Evolutionary conservation across 1,140 invertebrate species (phyloP).

Genomic region (Paraescarpia echinospica): DNA sequence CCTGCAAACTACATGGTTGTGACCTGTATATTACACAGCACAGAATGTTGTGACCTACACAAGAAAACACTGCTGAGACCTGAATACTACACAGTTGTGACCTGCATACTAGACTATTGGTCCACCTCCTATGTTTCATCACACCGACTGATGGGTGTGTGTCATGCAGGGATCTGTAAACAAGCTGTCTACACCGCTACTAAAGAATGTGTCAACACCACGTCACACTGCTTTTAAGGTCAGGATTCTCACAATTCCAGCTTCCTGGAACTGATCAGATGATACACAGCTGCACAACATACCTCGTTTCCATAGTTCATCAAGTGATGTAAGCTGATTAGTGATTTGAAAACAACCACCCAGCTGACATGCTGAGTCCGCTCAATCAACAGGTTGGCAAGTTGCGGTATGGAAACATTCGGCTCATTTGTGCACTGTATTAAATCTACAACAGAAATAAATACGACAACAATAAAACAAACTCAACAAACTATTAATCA

Average conservation of each 20-base stretch:
- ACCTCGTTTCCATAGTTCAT: slow-evolving; percentile 99
- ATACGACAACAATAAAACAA: not conserved
- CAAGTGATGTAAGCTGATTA: slow-evolving; percentile 97
- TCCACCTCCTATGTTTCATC: not conserved
- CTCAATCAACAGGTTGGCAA: slow-evolving; percentile 97
- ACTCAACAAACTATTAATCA: not conserved
- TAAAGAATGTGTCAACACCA: not conserved
- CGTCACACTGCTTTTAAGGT: not conserved
- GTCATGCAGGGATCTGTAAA: not conserved
- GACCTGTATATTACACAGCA: no score
- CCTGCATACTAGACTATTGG: not conserved
- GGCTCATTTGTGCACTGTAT: slow-evolving; percentile 99
- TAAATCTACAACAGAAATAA: slow-evolving; percentile 79
- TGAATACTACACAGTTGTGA: not conserved
- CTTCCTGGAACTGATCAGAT: not conserved
- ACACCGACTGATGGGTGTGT: not conserved
- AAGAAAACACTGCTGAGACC: no score
- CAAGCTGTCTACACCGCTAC: not conserved
- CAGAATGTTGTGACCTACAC: no score
- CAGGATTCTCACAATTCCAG: not conserved
- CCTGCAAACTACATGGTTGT: no score
- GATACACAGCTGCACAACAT: slow-evolving; percentile 45
- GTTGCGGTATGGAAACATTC: slow-evolving; percentile 98
- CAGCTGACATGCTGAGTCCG: slow-evolving; percentile 95
- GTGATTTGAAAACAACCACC: slow-evolving; percentile 98